Evolutionary conservation across 1,140 invertebrate species (phyloP).

Genomic region (Helicorthomorpha holstii): DNA sequence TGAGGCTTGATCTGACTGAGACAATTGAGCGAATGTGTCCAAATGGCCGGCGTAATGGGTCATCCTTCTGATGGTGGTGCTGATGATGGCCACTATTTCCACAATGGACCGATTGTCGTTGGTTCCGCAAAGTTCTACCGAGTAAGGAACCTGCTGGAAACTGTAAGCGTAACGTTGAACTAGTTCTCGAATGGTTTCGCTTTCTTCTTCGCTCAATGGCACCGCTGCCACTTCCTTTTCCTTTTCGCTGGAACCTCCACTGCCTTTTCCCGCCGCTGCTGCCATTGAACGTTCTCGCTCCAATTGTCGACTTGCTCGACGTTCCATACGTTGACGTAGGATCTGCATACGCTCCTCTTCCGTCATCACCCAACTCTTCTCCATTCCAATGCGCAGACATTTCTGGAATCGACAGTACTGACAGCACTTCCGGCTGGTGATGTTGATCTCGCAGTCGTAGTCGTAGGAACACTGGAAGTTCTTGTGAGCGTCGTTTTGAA

Average conservation of each 20-base stretch:
- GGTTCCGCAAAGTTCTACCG: background rate
- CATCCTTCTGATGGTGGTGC: constrained; percentile 20
- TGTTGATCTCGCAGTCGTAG: constrained; percentile 20
- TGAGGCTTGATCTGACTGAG: constrained; percentile 28
- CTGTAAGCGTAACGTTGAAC: constrained; percentile 13
- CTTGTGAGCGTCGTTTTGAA: constrained; percentile 22
- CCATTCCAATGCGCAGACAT: constrained; percentile 29
- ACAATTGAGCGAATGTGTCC: constrained; percentile 25
- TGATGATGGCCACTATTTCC: constrained; percentile 4
- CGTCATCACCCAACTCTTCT: constrained; percentile 31
- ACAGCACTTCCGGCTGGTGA: constrained; percentile 19
- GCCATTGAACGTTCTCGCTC: background rate
- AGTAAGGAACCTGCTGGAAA: constrained; percentile 10
- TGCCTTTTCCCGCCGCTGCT: background rate
- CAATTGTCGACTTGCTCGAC: constrained; percentile 5
- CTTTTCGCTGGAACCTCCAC: background rate
- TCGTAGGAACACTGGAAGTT: constrained; percentile 24
- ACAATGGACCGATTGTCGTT: constrained; percentile 13
- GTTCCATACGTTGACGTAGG: constrained; percentile 20
- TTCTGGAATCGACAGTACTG: constrained; percentile 27
- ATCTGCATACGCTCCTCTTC: constrained; percentile 25
- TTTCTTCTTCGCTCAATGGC: constrained; percentile 9
- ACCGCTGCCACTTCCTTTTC: no score
- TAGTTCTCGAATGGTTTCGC: constrained; percentile 11
- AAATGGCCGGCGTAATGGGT: constrained; percentile 20